Percentiles rank a stretch among this genome's conserved stretches.
phyloP scores from a whole-genome alignment of 2,888 invertebrate genomes.

The Ornithoptera priamus region DNA sequence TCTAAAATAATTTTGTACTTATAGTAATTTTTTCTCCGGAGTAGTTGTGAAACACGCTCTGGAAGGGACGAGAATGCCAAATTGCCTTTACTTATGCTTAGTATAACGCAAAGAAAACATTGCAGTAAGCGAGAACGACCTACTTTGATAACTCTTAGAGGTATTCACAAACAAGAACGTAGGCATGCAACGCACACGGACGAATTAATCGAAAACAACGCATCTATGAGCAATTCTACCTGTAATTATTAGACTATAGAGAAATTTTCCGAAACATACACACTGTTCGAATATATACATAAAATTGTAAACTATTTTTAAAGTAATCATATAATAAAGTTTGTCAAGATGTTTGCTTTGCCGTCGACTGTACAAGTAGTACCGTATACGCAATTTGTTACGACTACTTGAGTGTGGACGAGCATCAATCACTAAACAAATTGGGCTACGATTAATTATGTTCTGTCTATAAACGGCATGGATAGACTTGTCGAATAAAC shows the following conservation, averaged over 20 bases:
- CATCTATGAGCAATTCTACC: constrained; percentile 10
- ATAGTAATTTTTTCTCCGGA: neutral
- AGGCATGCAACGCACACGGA: constrained; percentile 38
- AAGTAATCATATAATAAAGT: neutral
- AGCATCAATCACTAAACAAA: constrained; percentile 26
- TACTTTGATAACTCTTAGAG: constrained; percentile 66
- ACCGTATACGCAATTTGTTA: constrained; percentile 16
- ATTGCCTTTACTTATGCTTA: constrained; percentile 21
- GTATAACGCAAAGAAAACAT: constrained; percentile 57
- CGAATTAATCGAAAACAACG: constrained; percentile 49
- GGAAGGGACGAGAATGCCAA: constrained; percentile 7
- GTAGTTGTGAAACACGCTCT: neutral
- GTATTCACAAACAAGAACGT: constrained; percentile 51
- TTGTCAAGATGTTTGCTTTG: neutral
- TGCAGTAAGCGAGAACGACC: constrained; percentile 65
- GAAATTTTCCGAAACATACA: constrained; percentile 6
- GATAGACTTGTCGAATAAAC: constrained; percentile 25
- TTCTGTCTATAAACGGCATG: constrained; percentile 24
- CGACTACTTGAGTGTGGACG: constrained; percentile 12
- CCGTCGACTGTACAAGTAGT: constrained; percentile 1
- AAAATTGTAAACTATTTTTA: neutral
- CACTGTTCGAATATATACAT: neutral
- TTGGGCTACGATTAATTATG: constrained; percentile 29
- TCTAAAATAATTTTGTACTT: too few relatives aligned
- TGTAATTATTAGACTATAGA: constrained; percentile 15